These are phyloP conservation scores for Eumerus sabulonum DNA, from an alignment of 2,888 invertebrate genomes.

Conservation along the genomic window DNA sequence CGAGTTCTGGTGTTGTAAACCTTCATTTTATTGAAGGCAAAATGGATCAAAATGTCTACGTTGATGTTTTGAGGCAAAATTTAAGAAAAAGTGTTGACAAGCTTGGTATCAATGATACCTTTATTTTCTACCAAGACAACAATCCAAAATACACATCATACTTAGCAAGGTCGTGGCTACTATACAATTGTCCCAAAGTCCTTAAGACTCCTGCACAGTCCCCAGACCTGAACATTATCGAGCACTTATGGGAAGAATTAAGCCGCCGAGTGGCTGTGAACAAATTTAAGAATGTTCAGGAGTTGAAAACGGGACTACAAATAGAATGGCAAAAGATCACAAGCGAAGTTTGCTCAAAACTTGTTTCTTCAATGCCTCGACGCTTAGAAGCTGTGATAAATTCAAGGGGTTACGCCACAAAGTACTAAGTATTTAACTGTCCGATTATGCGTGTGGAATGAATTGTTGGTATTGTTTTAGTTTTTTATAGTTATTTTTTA, in stretches of 20 bases:
- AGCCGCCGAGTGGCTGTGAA: not conserved
- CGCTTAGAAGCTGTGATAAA: not conserved
- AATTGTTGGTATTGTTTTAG: too few species aligned
- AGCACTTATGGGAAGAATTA: conserved; percentile 6
- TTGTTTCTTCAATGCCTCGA: not conserved
- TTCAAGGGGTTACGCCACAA: not conserved
- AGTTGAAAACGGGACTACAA: conserved; percentile 1
- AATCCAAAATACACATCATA: conserved; percentile 25
- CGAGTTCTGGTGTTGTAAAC: not conserved
- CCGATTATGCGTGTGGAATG: too few species aligned
- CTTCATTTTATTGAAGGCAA: not conserved
- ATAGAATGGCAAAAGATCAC: not conserved
- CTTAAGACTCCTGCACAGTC: conserved; percentile 8
- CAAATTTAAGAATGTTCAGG: not conserved
- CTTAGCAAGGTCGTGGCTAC: conserved; percentile 6
- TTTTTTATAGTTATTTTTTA: too few species aligned
- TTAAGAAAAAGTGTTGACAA: not conserved
- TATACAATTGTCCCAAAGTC: conserved; percentile 14
- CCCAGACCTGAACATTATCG: conserved; percentile 7
- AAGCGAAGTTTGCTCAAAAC: not conserved
- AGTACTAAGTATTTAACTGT: not conserved
- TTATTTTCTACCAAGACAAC: conserved; percentile 24
- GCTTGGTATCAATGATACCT: conserved; percentile 11
- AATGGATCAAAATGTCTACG: too few species aligned
- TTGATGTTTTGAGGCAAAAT: not conserved